These are phyloP conservation scores for Falco peregrinus DNA, from an alignment of 2,797 vertebrate genomes.

Conservation along the genomic window DNA sequence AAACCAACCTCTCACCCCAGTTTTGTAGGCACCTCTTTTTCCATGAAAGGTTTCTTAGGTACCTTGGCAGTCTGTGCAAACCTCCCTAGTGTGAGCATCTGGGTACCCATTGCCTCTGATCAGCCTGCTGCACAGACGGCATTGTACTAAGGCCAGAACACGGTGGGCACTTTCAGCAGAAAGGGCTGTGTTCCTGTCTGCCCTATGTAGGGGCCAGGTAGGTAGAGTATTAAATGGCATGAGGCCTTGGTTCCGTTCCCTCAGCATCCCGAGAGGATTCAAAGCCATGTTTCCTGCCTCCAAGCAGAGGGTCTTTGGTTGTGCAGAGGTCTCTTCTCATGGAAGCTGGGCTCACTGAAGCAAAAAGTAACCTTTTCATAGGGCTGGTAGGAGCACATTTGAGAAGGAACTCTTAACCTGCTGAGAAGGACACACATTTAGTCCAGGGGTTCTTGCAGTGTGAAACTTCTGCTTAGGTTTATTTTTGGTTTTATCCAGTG, in stretches of 20 bases:
- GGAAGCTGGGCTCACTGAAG: background rate
- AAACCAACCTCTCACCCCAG: background rate
- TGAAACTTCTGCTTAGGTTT: conserved; percentile 24
- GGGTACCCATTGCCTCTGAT: background rate
- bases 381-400: background rate
- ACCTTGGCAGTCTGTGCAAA: background rate
- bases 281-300: background rate
- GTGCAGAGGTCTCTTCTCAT: background rate
- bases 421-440: background rate
- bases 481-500: conserved; percentile 38
- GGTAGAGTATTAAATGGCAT: background rate
- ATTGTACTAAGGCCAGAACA: background rate
- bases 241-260: background rate
- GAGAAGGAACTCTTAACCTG: background rate
- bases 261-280: background rate
- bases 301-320: background rate
- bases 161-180: background rate
- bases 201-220: background rate
- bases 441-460: background rate
- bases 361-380: background rate
- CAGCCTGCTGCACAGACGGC: background rate
- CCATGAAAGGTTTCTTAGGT: background rate
- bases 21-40: background rate
- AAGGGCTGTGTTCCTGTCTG: background rate
- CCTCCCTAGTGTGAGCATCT: background rate